A percentile compares a stretch with the other conserved stretches of the same genome.
Conservation (phyloP, 53 echinoderm and acorn worm species). For the Mesocentrotus franciscanus region DNA sequence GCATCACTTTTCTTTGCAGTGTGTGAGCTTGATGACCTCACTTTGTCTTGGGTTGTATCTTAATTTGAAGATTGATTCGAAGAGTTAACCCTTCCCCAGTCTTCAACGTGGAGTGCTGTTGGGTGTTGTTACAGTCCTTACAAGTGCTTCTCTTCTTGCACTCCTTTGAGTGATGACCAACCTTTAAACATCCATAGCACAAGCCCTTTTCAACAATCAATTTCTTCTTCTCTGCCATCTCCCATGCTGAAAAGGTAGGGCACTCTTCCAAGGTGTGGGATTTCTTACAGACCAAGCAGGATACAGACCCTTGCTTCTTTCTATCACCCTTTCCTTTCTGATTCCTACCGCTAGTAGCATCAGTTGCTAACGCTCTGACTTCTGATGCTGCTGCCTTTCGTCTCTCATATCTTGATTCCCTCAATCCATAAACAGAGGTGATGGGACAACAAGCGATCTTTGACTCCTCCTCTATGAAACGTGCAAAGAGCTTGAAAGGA, state of each 20-base stretch:
- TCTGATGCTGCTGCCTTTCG: not conserved
- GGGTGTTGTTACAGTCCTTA: not conserved
- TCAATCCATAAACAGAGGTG: not conserved
- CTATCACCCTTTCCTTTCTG: not conserved
- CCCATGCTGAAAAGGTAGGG: not conserved
- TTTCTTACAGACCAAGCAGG: conserved; percentile 63
- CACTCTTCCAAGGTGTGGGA: conserved; percentile 67
- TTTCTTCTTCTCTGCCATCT: not conserved
- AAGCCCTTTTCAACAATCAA: not conserved
- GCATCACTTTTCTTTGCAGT: not conserved
- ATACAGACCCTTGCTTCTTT: not conserved
- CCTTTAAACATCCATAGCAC: not conserved
- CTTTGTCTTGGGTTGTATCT: not conserved
- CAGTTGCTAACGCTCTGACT: not conserved
- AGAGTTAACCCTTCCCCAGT: not conserved
- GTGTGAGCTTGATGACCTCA: not conserved
- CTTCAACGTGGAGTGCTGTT: not conserved
- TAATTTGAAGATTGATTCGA: not conserved
- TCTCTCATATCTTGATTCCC: not conserved
- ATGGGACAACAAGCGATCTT: conserved; percentile 20
- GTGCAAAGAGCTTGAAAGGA: not conserved
- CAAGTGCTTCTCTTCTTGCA: not conserved
- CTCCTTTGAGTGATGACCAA: not conserved
- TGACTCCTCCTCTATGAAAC: conserved; percentile 27
- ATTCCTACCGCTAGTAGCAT: not conserved